Percentiles rank a stretch among this genome's conserved stretches.
phyloP scores from a whole-genome alignment of 37 sponge, comb jelly and placozoan genomes.

The Hexactinellida sp. region DNA sequence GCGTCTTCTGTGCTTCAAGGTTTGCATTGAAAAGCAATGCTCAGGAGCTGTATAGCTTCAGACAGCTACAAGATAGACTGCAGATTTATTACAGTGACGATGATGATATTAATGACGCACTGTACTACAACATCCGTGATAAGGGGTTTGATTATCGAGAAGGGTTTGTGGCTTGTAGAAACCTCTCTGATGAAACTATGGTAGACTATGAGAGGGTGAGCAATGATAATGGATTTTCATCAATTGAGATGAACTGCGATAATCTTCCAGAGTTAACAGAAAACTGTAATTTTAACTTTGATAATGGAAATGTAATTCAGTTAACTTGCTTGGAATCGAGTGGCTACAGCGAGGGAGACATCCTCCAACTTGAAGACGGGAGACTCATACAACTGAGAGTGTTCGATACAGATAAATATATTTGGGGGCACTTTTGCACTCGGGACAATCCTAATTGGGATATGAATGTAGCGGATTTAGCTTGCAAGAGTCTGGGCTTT shows the following conservation, averaged over 20 bases:
- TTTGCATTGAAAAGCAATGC: not conserved
- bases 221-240: not conserved
- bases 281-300: not conserved
- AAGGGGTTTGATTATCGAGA: not conserved
- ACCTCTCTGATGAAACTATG: not conserved
- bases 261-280: not conserved
- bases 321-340: not conserved
- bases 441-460: not conserved
- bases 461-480: not conserved
- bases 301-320: not conserved
- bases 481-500: not conserved
- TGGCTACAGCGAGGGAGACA: not conserved
- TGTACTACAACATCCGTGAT: not conserved
- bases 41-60: not conserved
- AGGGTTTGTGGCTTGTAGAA: not conserved
- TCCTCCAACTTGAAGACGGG: not conserved
- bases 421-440: not conserved
- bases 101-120: not conserved
- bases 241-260: not conserved
- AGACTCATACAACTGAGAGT: not conserved
- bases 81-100: not conserved
- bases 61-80: not conserved
- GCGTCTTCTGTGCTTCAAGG: not conserved
- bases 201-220: not conserved
- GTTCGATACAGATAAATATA: not conserved